phyloP scores from a whole-genome alignment of 92 coral and sea anemone species.

The Epizoanthus ramosus region DNA sequence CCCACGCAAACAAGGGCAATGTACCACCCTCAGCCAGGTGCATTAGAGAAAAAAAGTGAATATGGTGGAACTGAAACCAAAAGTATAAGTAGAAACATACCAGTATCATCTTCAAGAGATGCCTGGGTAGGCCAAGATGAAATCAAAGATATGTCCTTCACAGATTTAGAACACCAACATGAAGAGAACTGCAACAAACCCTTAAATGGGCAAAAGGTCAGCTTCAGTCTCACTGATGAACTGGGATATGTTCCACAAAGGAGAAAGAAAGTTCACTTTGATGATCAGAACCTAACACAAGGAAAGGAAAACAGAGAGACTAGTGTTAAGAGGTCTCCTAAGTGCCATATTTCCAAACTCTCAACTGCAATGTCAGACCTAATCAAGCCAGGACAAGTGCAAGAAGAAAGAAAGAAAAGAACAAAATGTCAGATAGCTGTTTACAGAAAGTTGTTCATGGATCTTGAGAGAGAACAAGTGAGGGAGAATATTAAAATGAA shows the following conservation, averaged over 20 bases:
- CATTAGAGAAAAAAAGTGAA: background rate
- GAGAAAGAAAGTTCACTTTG: conserved; percentile 34
- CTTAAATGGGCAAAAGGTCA: background rate
- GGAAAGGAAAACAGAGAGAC: background rate
- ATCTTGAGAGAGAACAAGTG: conserved; percentile 94
- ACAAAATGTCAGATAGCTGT: conserved; percentile 88
- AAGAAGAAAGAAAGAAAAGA: conserved; percentile 77
- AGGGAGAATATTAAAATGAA: conserved; percentile 96
- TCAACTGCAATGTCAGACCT: conserved; percentile 66
- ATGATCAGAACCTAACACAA: conserved; percentile 9
- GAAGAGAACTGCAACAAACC: background rate
- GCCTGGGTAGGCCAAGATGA: conserved; percentile 84
- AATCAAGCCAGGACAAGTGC: conserved; percentile 76
- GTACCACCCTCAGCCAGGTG: background rate
- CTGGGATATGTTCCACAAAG: background rate
- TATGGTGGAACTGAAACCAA: background rate
- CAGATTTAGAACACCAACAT: conserved; percentile 18
- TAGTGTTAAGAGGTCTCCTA: background rate
- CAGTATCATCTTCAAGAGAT: conserved; percentile 44
- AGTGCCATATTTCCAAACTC: conserved; percentile 11
- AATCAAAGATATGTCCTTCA: conserved; percentile 58
- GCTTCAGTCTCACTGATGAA: background rate
- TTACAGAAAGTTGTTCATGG: conserved; percentile 91
- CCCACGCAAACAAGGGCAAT: background rate
- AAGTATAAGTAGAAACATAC: conserved; percentile 3